A percentile compares a stretch with the other conserved stretches of the same genome.
Evolutionary conservation across 2,888 invertebrate species (phyloP).

Genomic region (Scelioninae gen. 2): DNA sequence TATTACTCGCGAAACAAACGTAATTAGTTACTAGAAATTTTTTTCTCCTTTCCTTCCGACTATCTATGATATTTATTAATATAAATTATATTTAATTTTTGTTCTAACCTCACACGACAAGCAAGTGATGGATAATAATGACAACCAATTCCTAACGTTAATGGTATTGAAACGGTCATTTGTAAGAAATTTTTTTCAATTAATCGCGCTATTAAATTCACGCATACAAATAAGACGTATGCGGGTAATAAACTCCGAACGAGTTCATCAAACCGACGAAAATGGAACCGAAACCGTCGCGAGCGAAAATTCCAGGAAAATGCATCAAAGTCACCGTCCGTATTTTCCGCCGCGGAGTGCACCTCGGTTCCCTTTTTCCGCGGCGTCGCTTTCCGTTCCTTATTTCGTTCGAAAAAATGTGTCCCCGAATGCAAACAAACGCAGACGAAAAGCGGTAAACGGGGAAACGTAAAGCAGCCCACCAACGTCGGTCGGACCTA

Average conservation of each 20-base stretch:
- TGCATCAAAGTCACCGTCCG: too few species aligned
- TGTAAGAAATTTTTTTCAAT: slow-evolving; percentile 27
- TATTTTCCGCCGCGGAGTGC: too few species aligned
- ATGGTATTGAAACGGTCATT: slow-evolving; percentile 24
- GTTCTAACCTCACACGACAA: slow-evolving; percentile 19
- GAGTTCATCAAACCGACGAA: too few species aligned
- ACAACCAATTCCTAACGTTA: slow-evolving; percentile 24
- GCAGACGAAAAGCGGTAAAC: slow-evolving; percentile 68
- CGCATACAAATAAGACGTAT: background rate
- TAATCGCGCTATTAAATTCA: slow-evolving; percentile 41
- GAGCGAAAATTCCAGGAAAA: too few species aligned
- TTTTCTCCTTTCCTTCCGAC: background rate
- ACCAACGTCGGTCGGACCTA: slow-evolving; percentile 59
- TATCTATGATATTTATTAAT: slow-evolving; percentile 2
- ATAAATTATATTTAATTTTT: slow-evolving; percentile 25
- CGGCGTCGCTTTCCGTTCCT: too few species aligned
- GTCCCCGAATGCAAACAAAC: slow-evolving; percentile 71
- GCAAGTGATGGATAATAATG: slow-evolving; percentile 28
- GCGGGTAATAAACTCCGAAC: slow-evolving; percentile 27
- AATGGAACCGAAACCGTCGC: too few species aligned
- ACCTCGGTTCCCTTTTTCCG: too few species aligned
- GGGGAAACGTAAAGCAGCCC: slow-evolving; percentile 68
- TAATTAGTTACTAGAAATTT: slow-evolving; percentile 16
- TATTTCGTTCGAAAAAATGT: slow-evolving; percentile 23
- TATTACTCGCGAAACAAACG: slow-evolving; percentile 6